phyloP scores from a whole-genome alignment of 2,797 vertebrate genomes.

The Leptodactylus fallax region DNA sequence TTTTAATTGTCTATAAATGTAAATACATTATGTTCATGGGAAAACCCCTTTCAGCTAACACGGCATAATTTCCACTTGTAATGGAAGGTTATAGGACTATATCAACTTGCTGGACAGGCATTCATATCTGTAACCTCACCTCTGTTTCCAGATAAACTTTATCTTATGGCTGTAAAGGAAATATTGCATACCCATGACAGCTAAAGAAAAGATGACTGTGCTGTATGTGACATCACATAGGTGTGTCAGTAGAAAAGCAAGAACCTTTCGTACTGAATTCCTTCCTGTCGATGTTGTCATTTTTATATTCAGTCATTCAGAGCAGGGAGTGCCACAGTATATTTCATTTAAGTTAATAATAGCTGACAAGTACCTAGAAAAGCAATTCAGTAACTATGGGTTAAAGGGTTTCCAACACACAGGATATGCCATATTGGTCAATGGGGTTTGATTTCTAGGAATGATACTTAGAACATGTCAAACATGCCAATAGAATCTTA shows the following conservation, averaged over 20 bases:
- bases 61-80: background rate
- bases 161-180: background rate
- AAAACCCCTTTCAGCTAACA: no score
- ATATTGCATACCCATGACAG: background rate
- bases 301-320: background rate
- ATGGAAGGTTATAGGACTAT: background rate
- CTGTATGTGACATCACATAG: background rate
- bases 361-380: background rate
- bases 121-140: constrained; percentile 6
- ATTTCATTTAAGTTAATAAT: background rate
- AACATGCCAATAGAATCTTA: no score
- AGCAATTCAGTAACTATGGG: background rate
- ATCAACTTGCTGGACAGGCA: background rate
- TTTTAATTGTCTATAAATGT: no score
- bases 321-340: background rate
- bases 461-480: no score
- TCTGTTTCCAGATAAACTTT: background rate
- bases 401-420: no score
- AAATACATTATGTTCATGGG: no score
- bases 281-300: background rate
- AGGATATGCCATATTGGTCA: no score
- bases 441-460: no score
- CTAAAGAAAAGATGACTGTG: background rate
- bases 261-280: background rate
- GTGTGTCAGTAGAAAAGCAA: background rate